Evolutionary conservation across 1,140 invertebrate species (phyloP).

Genomic region (Agrypnia vestita): DNA sequence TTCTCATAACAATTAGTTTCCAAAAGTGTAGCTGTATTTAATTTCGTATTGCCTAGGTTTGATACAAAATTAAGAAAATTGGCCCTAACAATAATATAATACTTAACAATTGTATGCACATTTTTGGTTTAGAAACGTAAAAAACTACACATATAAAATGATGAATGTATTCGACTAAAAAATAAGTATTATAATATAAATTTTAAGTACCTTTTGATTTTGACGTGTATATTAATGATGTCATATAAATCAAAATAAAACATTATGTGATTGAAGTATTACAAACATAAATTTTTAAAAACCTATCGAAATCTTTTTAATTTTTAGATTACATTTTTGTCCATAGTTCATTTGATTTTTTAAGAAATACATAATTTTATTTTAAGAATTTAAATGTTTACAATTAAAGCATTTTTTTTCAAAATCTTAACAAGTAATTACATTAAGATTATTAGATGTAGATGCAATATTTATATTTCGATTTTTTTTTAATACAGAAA

Average conservation of each 20-base stretch:
- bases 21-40: background rate
- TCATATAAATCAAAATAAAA: background rate
- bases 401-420: background rate
- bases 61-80: background rate
- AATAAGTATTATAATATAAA: background rate
- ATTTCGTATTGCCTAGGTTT: background rate
- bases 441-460: background rate
- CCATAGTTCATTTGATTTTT: too few species aligned
- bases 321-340: too few species aligned
- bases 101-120: background rate
- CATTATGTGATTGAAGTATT: background rate
- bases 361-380: too few species aligned
- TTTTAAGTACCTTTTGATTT: conserved; percentile 1
- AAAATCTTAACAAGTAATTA: background rate
- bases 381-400: background rate
- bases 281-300: too few species aligned
- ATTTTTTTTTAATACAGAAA: background rate
- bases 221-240: background rate
- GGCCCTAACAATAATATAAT: background rate
- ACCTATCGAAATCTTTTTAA: too few species aligned
- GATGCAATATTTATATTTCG: background rate
- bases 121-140: background rate
- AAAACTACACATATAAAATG: background rate
- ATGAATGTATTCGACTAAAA: background rate
- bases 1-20: background rate